phyloP scores from a whole-genome alignment of 2,888 invertebrate genomes.

The Agrenia bidenticulata region DNA sequence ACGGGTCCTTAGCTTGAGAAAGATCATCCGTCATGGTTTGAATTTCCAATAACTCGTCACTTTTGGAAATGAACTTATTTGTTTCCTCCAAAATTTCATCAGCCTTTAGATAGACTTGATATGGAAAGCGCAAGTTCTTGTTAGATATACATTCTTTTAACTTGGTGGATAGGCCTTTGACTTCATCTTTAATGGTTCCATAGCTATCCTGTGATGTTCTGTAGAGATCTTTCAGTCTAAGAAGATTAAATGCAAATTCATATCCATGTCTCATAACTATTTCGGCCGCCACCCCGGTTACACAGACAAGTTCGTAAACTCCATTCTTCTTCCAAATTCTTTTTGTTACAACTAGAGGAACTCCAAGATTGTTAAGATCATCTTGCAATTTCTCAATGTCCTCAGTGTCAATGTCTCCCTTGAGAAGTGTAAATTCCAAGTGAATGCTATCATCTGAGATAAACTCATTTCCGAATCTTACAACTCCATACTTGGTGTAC shows the following conservation, averaged over 20 bases:
- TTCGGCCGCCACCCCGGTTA: slow-evolving; percentile 45
- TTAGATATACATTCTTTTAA: not conserved
- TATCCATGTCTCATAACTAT: slow-evolving; percentile 28
- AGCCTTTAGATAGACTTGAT: slow-evolving; percentile 40
- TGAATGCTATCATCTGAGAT: slow-evolving; percentile 32
- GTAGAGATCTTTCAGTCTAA: slow-evolving; percentile 30
- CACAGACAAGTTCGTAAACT: slow-evolving; percentile 34
- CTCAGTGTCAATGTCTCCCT: slow-evolving; percentile 32
- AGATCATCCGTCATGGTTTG: slow-evolving; percentile 38
- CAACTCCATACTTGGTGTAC: slow-evolving; percentile 39
- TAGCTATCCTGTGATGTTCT: not conserved
- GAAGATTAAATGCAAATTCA: slow-evolving; percentile 29
- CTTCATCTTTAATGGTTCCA: not conserved
- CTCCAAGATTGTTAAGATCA: slow-evolving; percentile 36
- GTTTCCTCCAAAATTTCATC: slow-evolving; percentile 36
- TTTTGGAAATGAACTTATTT: slow-evolving; percentile 42
- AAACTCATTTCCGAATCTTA: slow-evolving; percentile 38
- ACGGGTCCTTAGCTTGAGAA: slow-evolving; percentile 19
- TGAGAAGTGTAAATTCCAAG: slow-evolving; percentile 41
- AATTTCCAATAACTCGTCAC: slow-evolving; percentile 34
- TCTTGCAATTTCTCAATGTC: slow-evolving; percentile 39
- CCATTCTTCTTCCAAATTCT: slow-evolving; percentile 37
- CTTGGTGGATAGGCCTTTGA: not conserved
- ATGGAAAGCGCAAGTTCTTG: slow-evolving; percentile 29
- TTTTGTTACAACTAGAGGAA: slow-evolving; percentile 42